Evolutionary conservation across 2,113 vertebrate species (phyloP).

Genomic region (Saguinus imperator): DNA sequence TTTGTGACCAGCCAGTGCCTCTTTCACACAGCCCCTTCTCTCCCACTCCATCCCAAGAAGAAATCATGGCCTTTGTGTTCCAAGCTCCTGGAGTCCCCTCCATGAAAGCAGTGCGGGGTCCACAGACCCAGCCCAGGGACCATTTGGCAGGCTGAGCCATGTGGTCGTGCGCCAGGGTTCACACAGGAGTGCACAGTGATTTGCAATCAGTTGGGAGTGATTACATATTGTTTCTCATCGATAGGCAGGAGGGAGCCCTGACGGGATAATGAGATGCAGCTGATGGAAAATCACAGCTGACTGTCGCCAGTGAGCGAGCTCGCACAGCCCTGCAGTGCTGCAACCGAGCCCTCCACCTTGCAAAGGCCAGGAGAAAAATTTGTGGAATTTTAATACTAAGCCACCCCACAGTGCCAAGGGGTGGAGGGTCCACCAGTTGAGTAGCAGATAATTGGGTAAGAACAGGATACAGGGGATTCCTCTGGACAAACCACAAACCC

Average conservation of each 20-base stretch:
- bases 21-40: neutral
- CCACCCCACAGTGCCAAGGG: neutral
- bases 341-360: slow-evolving; percentile 73
- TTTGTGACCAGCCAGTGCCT: neutral
- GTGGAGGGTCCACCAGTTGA: neutral
- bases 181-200: slow-evolving; percentile 81
- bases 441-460: neutral
- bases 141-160: slow-evolving; percentile 73
- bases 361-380: slow-evolving; percentile 62
- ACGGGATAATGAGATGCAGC: slow-evolving; percentile 89
- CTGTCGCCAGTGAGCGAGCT: slow-evolving; percentile 78
- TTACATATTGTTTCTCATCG: slow-evolving; percentile 88
- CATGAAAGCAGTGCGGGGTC: neutral
- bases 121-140: slow-evolving; percentile 30
- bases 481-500: neutral
- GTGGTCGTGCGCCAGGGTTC: slow-evolving; percentile 75
- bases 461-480: neutral
- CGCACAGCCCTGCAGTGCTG: slow-evolving; percentile 77
- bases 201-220: slow-evolving; percentile 89
- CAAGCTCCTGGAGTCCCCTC: neutral
- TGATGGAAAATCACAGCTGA: slow-evolving; percentile 88
- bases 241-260: slow-evolving; percentile 86
- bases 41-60: neutral
- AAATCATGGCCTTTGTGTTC: neutral
- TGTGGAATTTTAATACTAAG: neutral